phyloP scores from a whole-genome alignment of 2,888 invertebrate species.

The Drosophila suboccidentalis region DNA sequence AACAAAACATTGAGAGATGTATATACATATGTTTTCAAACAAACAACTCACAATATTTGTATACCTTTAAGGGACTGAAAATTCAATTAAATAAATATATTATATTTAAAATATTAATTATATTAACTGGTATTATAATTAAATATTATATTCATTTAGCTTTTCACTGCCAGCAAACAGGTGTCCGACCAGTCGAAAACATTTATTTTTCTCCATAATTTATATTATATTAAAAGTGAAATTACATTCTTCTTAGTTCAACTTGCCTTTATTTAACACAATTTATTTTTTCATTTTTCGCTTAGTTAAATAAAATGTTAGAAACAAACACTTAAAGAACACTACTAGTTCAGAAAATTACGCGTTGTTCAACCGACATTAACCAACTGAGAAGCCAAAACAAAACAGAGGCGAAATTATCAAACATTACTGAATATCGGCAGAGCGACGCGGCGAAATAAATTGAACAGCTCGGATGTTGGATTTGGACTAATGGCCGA shows the following conservation, averaged over 20 bases:
- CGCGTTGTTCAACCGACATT: slow-evolving; percentile 30
- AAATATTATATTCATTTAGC: neutral
- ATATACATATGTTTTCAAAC: slow-evolving; percentile 24
- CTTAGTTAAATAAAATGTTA: neutral
- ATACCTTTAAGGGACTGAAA: slow-evolving; percentile 22
- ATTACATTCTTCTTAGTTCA: neutral
- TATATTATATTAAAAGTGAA: neutral
- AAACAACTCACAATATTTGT: slow-evolving; percentile 30
- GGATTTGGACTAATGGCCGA: too few relatives aligned
- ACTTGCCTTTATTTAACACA: neutral
- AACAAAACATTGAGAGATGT: slow-evolving; percentile 33
- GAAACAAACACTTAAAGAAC: neutral
- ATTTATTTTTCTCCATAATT: neutral
- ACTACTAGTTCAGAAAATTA: slow-evolving; percentile 11
- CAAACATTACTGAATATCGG: too few relatives aligned
- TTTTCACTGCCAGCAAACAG: slow-evolving; percentile 51
- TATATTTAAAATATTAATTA: neutral
- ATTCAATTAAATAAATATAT: slow-evolving; percentile 14
- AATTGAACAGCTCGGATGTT: too few relatives aligned
- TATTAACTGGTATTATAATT: neutral
- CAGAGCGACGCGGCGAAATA: too few relatives aligned
- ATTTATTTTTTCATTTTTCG: neutral
- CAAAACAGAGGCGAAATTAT: slow-evolving; percentile 35
- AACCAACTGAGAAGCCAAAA: slow-evolving; percentile 44
- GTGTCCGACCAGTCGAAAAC: slow-evolving; percentile 27